Conservation (phyloP, 2,797 vertebrate genomes). For the Chiroxiphia lanceolata region DNA sequence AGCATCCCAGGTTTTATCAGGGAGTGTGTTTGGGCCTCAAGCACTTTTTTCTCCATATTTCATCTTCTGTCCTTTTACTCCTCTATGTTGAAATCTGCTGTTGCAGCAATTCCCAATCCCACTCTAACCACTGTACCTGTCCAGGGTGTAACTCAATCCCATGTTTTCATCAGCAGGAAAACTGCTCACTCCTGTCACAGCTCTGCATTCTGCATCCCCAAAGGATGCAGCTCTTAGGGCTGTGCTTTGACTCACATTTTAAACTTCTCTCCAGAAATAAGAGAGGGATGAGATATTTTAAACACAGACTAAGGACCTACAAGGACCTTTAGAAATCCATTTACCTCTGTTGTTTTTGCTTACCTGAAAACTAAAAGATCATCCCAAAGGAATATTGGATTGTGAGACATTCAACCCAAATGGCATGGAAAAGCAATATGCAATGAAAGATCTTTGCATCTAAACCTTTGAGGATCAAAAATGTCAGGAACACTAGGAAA, state of each 20-base stretch:
- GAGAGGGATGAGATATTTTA: background rate
- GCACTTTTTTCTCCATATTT: background rate
- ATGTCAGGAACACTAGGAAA: background rate
- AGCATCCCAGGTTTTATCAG: background rate
- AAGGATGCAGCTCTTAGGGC: background rate
- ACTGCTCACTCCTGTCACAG: rapidly evolving
- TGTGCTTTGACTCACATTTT: background rate
- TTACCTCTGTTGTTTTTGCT: background rate
- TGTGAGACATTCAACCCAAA: background rate
- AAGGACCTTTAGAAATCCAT: background rate
- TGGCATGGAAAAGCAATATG: background rate
- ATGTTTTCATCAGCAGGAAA: background rate
- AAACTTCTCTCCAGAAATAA: background rate
- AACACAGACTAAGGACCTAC: background rate
- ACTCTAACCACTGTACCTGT: background rate
- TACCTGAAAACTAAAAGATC: background rate
- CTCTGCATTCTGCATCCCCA: background rate
- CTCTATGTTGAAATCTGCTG: background rate
- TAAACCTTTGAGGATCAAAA: background rate
- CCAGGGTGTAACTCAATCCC: background rate
- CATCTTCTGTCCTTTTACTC: background rate
- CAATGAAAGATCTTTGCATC: background rate
- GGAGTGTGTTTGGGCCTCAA: background rate
- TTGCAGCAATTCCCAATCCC: background rate
- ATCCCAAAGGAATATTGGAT: background rate